Base-by-base conservation (phyloP, 2,888 invertebrate species). In the Ernsta delagoae region DNA sequence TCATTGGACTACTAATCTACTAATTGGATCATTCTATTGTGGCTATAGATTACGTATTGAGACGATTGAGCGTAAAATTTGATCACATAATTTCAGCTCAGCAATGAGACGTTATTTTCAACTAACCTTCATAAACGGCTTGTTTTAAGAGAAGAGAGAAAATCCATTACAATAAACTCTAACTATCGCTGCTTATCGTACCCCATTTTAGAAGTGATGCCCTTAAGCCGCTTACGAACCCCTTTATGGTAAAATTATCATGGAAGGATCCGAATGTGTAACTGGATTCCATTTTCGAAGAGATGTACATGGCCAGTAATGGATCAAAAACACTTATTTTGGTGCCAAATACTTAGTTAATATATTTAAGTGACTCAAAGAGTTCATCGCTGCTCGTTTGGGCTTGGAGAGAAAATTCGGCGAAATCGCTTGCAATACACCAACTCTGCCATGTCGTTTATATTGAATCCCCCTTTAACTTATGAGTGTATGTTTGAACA, bases 341-440 rank as follows among this genome's bases (percentile, higher is more conserved):
- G n/a, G 3, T 31, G 3, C 34, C 36, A n/a, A 36, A 57, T 6
- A n/a, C n/a, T n/a, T n/a, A 57, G 3, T 9, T 11, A 57, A 31
- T 57, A n/a, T 56, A 31, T 56, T 34, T 34, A 34, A 56, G 24
- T 34, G 34, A 9, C 6, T n/a, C 5, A 36, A n/a, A 36, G 39
- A 39, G 39, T 41, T 63, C 24, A 54, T 63, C 53, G 62, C n/a
- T 7, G 5, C 24, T n/a, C 8, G 41, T 54, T 6, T 7, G 41
- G 41, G 39, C 16, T 11, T 11, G 16, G 39, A 48, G 34, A 50
- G 62, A 5, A 4, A 34, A 61, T 41, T 45, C 34, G 11, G 78
- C 78, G 77, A 81, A 83, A 84, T 84, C 81, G 82, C 78, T 76
- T 76, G 72, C 74, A 70, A 73, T 65, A 70, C 68, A 70, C 70